Evolutionary conservation across 2,797 vertebrate species (phyloP).

Genomic region (Periophthalmus magnuspinnatus): DNA sequence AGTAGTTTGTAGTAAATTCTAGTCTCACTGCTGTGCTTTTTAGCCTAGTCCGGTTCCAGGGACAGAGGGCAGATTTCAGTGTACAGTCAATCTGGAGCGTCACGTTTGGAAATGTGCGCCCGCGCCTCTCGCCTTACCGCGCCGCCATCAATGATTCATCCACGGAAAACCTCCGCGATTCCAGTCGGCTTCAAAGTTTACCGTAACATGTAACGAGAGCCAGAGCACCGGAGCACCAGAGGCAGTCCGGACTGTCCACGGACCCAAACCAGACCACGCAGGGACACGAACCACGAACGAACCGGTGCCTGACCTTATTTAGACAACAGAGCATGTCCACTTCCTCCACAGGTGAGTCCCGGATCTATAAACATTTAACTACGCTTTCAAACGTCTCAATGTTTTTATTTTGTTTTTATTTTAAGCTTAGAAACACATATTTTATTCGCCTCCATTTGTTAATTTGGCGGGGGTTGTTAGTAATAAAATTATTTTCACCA

Average conservation of each 20-base stretch:
- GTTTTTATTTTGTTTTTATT: neutral
- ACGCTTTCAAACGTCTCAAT: neutral
- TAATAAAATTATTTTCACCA: too few relatives aligned
- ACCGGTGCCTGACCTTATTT: slow-evolving; percentile 30
- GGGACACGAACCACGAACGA: slow-evolving; percentile 9
- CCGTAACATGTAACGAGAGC: slow-evolving; percentile 46
- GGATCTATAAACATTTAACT: neutral
- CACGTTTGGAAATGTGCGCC: slow-evolving; percentile 50
- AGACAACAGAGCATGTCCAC: slow-evolving; percentile 59
- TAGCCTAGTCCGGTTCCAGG: too few relatives aligned
- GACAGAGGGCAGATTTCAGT: slow-evolving; percentile 10
- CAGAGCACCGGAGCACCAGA: slow-evolving; percentile 18
- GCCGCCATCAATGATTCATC: slow-evolving; percentile 86
- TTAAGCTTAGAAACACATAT: neutral
- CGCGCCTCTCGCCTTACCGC: slow-evolving; percentile 76
- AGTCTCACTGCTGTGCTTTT: too few relatives aligned
- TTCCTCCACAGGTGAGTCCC: slow-evolving; percentile 67
- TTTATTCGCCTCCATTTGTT: too few relatives aligned
- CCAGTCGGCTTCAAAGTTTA: slow-evolving; percentile 52
- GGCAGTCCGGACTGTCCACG: slow-evolving; percentile 12
- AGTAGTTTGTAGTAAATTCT: too few relatives aligned
- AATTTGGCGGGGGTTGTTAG: too few relatives aligned
- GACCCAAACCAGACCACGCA: neutral
- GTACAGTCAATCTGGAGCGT: slow-evolving; percentile 35
- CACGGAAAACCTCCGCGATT: slow-evolving; percentile 77